Conservation (phyloP, 1,140 invertebrate genomes). For the Scaptomyza pallida region DNA sequence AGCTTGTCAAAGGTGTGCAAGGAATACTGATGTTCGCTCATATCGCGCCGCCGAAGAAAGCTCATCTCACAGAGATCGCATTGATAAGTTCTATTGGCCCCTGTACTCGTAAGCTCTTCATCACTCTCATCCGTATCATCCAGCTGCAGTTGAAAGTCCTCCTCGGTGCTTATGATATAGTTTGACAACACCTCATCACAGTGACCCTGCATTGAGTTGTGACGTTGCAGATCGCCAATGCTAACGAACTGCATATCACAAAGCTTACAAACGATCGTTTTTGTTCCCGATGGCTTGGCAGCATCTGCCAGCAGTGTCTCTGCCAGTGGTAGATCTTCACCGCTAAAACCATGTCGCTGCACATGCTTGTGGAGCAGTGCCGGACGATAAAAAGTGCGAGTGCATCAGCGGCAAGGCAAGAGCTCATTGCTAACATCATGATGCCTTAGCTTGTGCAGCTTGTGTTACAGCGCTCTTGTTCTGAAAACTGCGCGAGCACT, state of each 20-base stretch:
- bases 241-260: slow-evolving; percentile 65
- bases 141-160: slow-evolving; percentile 64
- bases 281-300: slow-evolving; percentile 59
- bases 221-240: slow-evolving; percentile 58
- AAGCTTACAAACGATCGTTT: slow-evolving; percentile 66
- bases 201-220: slow-evolving; percentile 51
- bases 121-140: slow-evolving; percentile 76
- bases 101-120: slow-evolving; percentile 32
- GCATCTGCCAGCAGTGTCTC: slow-evolving; percentile 64
- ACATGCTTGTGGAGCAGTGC: slow-evolving; percentile 82
- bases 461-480: slow-evolving; percentile 85
- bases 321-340: slow-evolving; percentile 61
- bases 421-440: slow-evolving; percentile 81
- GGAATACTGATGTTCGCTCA: slow-evolving; percentile 68
- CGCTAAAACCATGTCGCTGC: slow-evolving; percentile 64
- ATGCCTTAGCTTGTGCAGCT: slow-evolving; percentile 84
- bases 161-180: slow-evolving; percentile 70
- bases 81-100: slow-evolving; percentile 27
- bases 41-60: slow-evolving; percentile 56
- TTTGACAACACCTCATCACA: slow-evolving; percentile 26
- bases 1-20: slow-evolving; percentile 67
- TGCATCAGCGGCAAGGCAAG: slow-evolving; percentile 85
- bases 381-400: slow-evolving; percentile 85
- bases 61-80: slow-evolving; percentile 60
- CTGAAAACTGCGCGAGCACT: slow-evolving; percentile 84